phyloP scores from a whole-genome alignment of 1,140 invertebrate species.

The Agraylea sexmaculata region DNA sequence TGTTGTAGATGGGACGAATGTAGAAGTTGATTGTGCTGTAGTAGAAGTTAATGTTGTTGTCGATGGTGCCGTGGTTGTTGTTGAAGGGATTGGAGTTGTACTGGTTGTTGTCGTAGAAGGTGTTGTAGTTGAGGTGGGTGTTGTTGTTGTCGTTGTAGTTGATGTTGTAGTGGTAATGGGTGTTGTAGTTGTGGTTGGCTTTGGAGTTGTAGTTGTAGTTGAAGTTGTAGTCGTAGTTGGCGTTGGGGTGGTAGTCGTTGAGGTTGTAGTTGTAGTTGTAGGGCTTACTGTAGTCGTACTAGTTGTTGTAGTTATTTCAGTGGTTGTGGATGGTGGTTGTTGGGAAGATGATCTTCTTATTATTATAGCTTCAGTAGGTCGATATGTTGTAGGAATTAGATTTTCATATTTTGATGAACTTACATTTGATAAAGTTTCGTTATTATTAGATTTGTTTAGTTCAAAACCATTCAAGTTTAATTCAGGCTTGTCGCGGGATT shows the following conservation, averaged over 20 bases:
- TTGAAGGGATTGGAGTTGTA: conserved; percentile 17
- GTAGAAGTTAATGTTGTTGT: conserved; percentile 18
- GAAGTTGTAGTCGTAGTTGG: conserved; percentile 21
- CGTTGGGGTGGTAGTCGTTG: conserved; percentile 18
- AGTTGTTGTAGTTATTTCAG: neutral
- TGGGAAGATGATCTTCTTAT: too few species aligned
- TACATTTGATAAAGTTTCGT: neutral
- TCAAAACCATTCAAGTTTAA: neutral
- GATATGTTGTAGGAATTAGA: conserved; percentile 15
- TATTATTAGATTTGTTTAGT: neutral
- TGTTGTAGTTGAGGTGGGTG: conserved; percentile 17
- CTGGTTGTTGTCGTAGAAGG: conserved; percentile 20
- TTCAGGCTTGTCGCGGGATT: neutral
- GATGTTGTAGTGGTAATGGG: conserved; percentile 13
- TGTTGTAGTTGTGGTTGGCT: conserved; percentile 16
- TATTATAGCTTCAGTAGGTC: conserved; percentile 7
- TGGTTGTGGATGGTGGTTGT: conserved; percentile 1
- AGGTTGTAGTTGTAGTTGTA: conserved; percentile 14
- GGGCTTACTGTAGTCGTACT: conserved; percentile 4
- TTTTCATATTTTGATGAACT: conserved; percentile 2
- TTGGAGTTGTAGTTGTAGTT: conserved; percentile 19
- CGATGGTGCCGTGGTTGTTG: conserved; percentile 13
- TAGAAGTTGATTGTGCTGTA: conserved; percentile 20
- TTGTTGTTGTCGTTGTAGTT: conserved; percentile 23
- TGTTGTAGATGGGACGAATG: conserved; percentile 20